phyloP scores from a whole-genome alignment of 2,888 invertebrate species.

The Euspilapteryx auroguttella region DNA sequence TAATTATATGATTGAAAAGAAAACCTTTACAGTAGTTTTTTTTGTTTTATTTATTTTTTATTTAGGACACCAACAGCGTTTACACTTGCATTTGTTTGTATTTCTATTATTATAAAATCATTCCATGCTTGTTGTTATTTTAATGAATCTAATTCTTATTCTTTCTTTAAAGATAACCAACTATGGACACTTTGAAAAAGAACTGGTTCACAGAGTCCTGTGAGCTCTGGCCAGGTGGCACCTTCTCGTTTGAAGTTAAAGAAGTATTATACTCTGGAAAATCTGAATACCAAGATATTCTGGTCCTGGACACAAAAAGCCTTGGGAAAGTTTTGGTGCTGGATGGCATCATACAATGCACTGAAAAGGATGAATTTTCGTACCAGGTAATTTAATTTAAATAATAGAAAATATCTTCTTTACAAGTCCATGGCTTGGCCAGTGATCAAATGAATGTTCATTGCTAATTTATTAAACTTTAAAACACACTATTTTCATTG shows the following conservation, averaged over 20 bases:
- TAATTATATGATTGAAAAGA: too few relatives aligned
- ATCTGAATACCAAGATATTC: slow-evolving; percentile 83
- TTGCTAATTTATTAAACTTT: too few relatives aligned
- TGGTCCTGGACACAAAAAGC: slow-evolving; percentile 75
- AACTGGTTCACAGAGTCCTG: slow-evolving; percentile 95
- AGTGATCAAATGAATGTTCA: neutral
- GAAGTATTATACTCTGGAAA: slow-evolving; percentile 76
- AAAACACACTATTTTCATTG: too few relatives aligned
- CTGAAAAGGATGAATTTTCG: slow-evolving; percentile 93
- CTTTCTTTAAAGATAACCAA: too few relatives aligned
- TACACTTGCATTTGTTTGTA: too few relatives aligned
- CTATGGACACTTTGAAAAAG: slow-evolving; percentile 74
- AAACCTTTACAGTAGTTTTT: too few relatives aligned
- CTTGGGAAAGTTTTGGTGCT: slow-evolving; percentile 87
- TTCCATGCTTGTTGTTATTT: too few relatives aligned
- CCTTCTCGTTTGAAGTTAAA: slow-evolving; percentile 83
- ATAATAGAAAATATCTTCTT: neutral
- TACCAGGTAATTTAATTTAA: slow-evolving; percentile 67
- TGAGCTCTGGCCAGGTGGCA: slow-evolving; percentile 89
- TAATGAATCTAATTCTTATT: too few relatives aligned
- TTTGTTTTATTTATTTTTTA: too few relatives aligned
- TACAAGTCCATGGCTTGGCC: neutral
- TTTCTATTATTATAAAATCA: too few relatives aligned
- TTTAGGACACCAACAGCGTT: too few relatives aligned
- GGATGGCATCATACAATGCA: slow-evolving; percentile 97